These are phyloP conservation scores for Nysson spinosus DNA, from an alignment of 2,888 invertebrate genomes.

Conservation along the genomic window DNA sequence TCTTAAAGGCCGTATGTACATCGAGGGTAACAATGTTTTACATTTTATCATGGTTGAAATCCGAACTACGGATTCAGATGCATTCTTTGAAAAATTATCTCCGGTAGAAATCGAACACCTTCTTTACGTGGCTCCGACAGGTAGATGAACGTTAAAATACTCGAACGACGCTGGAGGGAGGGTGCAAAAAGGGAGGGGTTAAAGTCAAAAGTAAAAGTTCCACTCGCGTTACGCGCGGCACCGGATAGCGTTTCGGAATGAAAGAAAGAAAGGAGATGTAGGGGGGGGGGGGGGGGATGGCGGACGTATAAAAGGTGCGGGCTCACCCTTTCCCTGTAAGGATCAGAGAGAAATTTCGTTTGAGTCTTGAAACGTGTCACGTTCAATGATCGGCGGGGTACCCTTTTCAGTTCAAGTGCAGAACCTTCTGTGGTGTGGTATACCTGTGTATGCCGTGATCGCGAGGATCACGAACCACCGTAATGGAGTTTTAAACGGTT, in stretches of 20 bases:
- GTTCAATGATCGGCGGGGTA: slow-evolving; percentile 43
- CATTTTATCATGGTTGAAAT: too few relatives aligned
- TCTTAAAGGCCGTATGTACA: too few relatives aligned
- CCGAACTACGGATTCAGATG: too few relatives aligned
- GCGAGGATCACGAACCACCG: slow-evolving; percentile 50
- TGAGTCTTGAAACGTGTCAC: slow-evolving; percentile 40
- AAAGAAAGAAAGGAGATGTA: neutral
- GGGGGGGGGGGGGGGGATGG: neutral
- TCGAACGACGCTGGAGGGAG: too few relatives aligned
- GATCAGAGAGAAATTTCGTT: slow-evolving; percentile 3
- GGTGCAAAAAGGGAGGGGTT: too few relatives aligned
- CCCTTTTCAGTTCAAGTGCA: slow-evolving; percentile 34
- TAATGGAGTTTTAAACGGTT: slow-evolving; percentile 65
- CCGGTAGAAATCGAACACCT: too few relatives aligned
- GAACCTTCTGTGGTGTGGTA: slow-evolving; percentile 17
- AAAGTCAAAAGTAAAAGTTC: neutral
- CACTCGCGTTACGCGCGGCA: neutral
- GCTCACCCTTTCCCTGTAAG: slow-evolving; percentile 5
- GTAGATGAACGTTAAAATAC: too few relatives aligned
- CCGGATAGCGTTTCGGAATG: neutral
- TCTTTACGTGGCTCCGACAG: too few relatives aligned
- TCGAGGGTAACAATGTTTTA: too few relatives aligned
- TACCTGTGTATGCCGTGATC: slow-evolving; percentile 49
- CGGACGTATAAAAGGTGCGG: too few relatives aligned
- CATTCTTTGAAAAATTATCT: too few relatives aligned